phyloP scores from a whole-genome alignment of 2,888 invertebrate species.

The Parasteatoda lunata region DNA sequence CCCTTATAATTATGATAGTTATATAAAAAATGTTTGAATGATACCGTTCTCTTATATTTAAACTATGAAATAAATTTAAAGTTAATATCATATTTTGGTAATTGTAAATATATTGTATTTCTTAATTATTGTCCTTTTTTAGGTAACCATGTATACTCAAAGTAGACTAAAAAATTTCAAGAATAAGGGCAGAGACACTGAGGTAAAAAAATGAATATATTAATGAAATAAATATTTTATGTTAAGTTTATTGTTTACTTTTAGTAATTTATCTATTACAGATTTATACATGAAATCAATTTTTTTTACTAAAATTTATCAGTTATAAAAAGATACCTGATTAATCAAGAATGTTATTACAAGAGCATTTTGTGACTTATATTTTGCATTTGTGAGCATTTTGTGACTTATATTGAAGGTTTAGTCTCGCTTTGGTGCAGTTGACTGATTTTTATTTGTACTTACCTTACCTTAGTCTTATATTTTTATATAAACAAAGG shows the following conservation, averaged over 20 bases:
- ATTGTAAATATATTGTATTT: background rate
- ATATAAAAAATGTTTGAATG: background rate
- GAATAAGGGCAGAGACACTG: constrained; percentile 83
- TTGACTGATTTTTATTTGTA: too few species aligned
- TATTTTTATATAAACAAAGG: too few species aligned
- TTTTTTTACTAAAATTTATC: too few species aligned
- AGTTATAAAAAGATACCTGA: too few species aligned
- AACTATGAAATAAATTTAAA: background rate
- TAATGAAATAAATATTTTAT: background rate
- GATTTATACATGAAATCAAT: too few species aligned
- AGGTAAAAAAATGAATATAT: constrained; percentile 71
- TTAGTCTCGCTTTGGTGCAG: too few species aligned
- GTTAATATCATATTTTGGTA: background rate
- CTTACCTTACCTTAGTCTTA: too few species aligned
- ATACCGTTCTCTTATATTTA: background rate
- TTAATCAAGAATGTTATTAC: too few species aligned
- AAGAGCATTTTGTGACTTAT: too few species aligned
- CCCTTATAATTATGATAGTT: background rate
- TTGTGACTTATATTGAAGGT: too few species aligned
- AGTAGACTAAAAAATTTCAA: constrained; percentile 80
- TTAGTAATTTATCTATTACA: constrained; percentile 7
- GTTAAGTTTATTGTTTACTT: background rate
- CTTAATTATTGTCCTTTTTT: background rate
- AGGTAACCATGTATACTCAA: constrained; percentile 30
- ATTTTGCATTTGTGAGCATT: too few species aligned